Evolutionary conservation across 2,113 vertebrate genomes (phyloP).

Genomic region (Pyxicephalus adspersus): DNA sequence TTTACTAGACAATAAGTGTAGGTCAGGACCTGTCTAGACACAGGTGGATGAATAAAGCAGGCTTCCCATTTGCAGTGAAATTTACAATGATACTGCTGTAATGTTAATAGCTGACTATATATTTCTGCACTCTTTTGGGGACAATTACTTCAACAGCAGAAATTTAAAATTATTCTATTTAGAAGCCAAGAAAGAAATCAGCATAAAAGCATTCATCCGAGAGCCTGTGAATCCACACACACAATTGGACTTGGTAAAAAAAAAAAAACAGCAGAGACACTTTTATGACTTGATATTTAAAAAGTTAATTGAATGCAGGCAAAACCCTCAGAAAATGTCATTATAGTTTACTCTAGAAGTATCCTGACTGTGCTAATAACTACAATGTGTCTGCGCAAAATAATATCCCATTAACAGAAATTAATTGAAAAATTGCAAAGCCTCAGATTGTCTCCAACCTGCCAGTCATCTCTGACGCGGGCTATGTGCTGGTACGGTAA

Average conservation of each 20-base stretch:
- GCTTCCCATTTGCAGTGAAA: neutral
- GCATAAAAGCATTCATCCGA: slow-evolving; percentile 13
- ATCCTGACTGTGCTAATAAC: slow-evolving; percentile 30
- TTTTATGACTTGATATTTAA: slow-evolving; percentile 47
- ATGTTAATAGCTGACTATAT: neutral
- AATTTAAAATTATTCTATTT: neutral
- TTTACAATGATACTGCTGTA: neutral
- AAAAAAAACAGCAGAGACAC: slow-evolving; percentile 11
- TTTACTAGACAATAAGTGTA: too few relatives aligned
- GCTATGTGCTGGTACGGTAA: neutral
- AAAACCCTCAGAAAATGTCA: slow-evolving; percentile 22
- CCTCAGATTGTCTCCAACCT: neutral
- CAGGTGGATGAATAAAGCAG: too few relatives aligned
- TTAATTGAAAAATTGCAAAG: slow-evolving; percentile 42
- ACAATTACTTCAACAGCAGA: neutral
- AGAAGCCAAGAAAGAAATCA: slow-evolving; percentile 16
- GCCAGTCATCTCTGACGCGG: neutral
- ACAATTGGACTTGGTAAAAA: neutral
- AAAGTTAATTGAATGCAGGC: slow-evolving; percentile 32
- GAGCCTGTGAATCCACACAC: slow-evolving; percentile 10
- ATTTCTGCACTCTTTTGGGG: neutral
- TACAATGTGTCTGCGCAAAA: slow-evolving; percentile 24
- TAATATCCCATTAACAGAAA: slow-evolving; percentile 44
- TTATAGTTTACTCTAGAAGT: slow-evolving; percentile 46
- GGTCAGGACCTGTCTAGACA: too few relatives aligned